Percentiles rank a stretch among this genome's conserved stretches.
Conservation (phyloP, 2,888 invertebrate genomes). For the Himalopsyche japonica region DNA sequence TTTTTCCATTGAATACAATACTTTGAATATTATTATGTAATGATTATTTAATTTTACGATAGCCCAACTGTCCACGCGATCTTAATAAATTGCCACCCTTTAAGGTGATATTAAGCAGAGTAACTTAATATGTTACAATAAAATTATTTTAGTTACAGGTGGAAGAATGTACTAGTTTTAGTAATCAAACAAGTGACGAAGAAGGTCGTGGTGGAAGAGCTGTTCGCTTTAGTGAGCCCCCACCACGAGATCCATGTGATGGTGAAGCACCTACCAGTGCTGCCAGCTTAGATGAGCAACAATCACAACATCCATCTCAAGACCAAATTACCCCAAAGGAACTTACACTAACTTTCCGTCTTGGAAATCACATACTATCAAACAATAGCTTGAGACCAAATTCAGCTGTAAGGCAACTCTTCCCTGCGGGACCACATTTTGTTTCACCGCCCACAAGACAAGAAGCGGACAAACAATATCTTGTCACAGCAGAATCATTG, state of each 20-base stretch:
- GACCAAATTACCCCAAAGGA: constrained; percentile 48
- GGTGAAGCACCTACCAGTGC: constrained; percentile 50
- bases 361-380: constrained; percentile 59
- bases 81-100: too few relatives aligned
- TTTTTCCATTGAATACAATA: too few relatives aligned
- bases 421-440: constrained; percentile 66
- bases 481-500: constrained; percentile 76
- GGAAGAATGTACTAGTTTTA: constrained; percentile 46
- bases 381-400: constrained; percentile 69
- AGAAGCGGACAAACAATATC: constrained; percentile 56
- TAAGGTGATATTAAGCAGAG: too few relatives aligned
- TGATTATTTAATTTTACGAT: too few relatives aligned
- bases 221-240: constrained; percentile 66
- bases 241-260: constrained; percentile 39
- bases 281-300: constrained; percentile 49
- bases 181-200: constrained; percentile 59
- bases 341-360: constrained; percentile 61
- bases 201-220: constrained; percentile 65
- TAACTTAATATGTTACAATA: too few relatives aligned
- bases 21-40: too few relatives aligned
- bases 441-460: constrained; percentile 66
- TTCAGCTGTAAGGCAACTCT: constrained; percentile 83
- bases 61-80: too few relatives aligned
- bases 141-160: constrained; percentile 8
- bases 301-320: constrained; percentile 42